phyloP scores from a whole-genome alignment of 2,888 invertebrate species.

The Rhimphoctona megacephalus region DNA sequence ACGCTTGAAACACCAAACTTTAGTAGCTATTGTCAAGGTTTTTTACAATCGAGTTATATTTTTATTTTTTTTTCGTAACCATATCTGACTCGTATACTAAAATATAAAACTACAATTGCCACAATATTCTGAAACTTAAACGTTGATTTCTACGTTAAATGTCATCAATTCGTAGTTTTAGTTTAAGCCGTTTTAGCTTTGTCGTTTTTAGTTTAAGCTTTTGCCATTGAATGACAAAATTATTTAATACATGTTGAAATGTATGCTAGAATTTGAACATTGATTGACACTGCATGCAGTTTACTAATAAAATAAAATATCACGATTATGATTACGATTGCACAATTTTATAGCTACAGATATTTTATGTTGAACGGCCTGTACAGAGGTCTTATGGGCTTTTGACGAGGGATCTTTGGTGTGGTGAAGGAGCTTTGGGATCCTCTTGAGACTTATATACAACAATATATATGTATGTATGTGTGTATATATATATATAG shows the following conservation, averaged over 20 bases:
- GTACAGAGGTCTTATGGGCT: constrained; percentile 36
- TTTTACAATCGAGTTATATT: background rate
- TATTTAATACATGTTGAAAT: background rate
- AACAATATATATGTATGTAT: constrained; percentile 8
- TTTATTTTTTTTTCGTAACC: background rate
- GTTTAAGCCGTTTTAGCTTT: background rate
- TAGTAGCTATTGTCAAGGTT: background rate
- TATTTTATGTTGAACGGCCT: constrained; percentile 10
- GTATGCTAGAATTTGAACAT: background rate
- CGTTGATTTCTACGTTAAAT: background rate
- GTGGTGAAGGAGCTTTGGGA: constrained; percentile 35
- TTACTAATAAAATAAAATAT: background rate
- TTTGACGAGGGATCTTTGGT: constrained; percentile 47
- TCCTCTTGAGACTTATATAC: constrained; percentile 32
- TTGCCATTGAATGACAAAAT: background rate
- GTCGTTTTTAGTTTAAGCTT: background rate
- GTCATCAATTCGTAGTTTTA: background rate
- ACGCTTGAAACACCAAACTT: background rate
- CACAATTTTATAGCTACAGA: background rate
- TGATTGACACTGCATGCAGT: background rate
- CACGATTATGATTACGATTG: background rate
- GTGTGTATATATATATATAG: constrained; percentile 3
- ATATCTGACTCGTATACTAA: background rate
- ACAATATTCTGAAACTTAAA: background rate
- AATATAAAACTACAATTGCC: background rate